Conservation (phyloP, 1,140 invertebrate genomes). For the Reticulitermes speratus region DNA sequence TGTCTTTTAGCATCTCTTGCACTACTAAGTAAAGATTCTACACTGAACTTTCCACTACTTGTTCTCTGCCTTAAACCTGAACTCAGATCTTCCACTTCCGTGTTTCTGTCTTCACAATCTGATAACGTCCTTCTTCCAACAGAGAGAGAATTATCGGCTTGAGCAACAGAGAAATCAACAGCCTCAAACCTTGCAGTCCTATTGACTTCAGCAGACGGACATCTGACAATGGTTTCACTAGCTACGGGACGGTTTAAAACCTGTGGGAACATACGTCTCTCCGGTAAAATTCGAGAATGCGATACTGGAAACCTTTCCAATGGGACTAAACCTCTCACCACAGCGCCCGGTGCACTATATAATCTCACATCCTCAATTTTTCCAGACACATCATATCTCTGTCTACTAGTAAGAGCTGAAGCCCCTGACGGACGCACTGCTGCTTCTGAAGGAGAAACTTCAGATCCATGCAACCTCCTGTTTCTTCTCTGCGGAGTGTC, state of each 20-base stretch:
- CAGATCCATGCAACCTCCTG: neutral
- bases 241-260: too few species aligned
- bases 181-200: neutral
- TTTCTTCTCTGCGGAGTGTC: neutral
- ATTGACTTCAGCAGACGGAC: neutral
- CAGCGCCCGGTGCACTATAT: too few species aligned
- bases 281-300: too few species aligned
- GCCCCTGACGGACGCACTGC: neutral
- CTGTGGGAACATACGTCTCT: too few species aligned
- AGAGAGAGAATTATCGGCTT: neutral
- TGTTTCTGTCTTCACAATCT: neutral
- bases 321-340: too few species aligned
- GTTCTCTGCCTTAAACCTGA: neutral
- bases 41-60: slow-evolving; percentile 36
- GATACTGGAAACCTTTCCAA: too few species aligned
- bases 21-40: slow-evolving; percentile 45
- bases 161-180: neutral
- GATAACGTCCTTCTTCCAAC: neutral
- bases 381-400: too few species aligned
- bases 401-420: too few species aligned
- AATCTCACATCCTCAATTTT: too few species aligned
- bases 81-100: neutral
- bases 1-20: neutral
- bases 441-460: neutral
- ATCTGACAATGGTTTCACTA: neutral